Percentiles rank a stretch among this genome's conserved stretches.
These are phyloP conservation scores for Monopterus albus DNA, from an alignment of 2,113 vertebrate genomes.

Conservation along the genomic window DNA sequence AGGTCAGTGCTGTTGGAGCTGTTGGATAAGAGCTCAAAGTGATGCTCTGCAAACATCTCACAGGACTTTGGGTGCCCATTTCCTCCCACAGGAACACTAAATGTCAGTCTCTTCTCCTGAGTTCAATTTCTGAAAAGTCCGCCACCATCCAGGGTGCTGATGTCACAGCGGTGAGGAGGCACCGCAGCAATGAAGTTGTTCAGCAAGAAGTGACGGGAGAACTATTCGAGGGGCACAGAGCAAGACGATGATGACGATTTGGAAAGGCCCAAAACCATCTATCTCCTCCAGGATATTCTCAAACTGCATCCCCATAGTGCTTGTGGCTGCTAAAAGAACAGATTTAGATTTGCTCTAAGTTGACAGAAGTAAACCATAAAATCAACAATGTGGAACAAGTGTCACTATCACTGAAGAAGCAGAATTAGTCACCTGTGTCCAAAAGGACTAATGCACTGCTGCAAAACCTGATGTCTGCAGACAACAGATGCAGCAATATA, in stretches of 20 bases:
- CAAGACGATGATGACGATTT: constrained; percentile 79
- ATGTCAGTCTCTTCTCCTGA: constrained; percentile 69
- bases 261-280: constrained; percentile 87
- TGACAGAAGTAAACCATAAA: too few relatives aligned
- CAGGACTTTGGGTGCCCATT: constrained; percentile 84
- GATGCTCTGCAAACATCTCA: constrained; percentile 82
- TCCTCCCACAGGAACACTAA: constrained; percentile 76
- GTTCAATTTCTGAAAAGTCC: constrained; percentile 79
- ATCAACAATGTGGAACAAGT: too few relatives aligned
- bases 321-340: too few relatives aligned
- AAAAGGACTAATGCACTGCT: too few relatives aligned
- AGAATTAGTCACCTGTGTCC: not conserved
- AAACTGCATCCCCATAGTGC: constrained; percentile 82
- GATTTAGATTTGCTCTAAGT: too few relatives aligned
- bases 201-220: constrained; percentile 86
- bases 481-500: too few relatives aligned
- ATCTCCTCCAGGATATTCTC: constrained; percentile 85
- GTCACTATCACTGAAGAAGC: not conserved
- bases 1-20: constrained; percentile 45
- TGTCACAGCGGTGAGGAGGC: constrained; percentile 84
- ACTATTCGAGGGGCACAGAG: constrained; percentile 74
- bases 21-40: constrained; percentile 80
- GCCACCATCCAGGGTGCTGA: constrained; percentile 63
- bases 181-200: constrained; percentile 85
- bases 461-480: too few relatives aligned